These are phyloP conservation scores for Brachyalestes nurse DNA, from an alignment of 2,797 vertebrate genomes.

Conservation along the genomic window DNA sequence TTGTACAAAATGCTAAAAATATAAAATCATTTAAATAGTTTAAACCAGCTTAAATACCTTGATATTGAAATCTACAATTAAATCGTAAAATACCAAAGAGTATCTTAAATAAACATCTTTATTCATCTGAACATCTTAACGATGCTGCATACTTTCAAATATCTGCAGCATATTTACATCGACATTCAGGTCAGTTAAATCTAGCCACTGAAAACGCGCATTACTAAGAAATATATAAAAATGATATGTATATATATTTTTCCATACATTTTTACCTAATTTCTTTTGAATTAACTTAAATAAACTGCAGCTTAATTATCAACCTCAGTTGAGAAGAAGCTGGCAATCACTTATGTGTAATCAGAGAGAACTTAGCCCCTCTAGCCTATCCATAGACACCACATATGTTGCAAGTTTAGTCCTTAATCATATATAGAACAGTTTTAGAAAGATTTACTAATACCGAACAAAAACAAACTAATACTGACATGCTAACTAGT, in stretches of 20 bases:
- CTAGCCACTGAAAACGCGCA: too few species aligned
- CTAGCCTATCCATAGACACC: not conserved
- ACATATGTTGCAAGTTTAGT: not conserved
- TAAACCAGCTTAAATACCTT: not conserved
- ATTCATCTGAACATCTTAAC: not conserved
- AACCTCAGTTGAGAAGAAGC: not conserved
- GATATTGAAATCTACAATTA: not conserved
- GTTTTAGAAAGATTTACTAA: not conserved
- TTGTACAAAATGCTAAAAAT: not conserved
- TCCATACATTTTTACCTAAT: too few species aligned
- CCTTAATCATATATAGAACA: not conserved
- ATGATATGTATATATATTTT: too few species aligned
- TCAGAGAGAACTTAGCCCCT: not conserved
- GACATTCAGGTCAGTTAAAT: not conserved
- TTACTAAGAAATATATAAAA: too few species aligned
- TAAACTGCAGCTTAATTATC: too few species aligned
- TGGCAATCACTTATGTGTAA: not conserved
- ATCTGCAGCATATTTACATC: not conserved
- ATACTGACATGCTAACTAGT: not conserved
- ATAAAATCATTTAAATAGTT: too few species aligned
- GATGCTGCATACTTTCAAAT: not conserved
- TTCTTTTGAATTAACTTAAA: too few species aligned
- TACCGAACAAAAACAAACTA: not conserved
- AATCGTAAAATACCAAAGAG: not conserved
- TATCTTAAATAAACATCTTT: not conserved